A percentile compares a stretch with the other conserved stretches of the same genome.
Evolutionary conservation across 2,113 vertebrate genomes (phyloP).

Genomic region (Euleptes europaea): DNA sequence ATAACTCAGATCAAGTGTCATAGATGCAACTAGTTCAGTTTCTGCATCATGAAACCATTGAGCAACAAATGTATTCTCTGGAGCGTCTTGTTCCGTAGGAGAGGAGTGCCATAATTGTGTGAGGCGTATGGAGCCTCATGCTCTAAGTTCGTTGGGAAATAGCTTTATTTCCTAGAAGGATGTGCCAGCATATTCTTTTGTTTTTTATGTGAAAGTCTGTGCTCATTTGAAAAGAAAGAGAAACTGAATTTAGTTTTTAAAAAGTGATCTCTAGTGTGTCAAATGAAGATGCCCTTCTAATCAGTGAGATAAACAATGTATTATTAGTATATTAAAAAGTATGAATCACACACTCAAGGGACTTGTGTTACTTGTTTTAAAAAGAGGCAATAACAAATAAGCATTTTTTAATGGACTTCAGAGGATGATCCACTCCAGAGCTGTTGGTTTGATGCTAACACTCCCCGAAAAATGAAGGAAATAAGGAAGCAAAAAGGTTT

Average conservation of each 20-base stretch:
- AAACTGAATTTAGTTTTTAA: not conserved
- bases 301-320: slow-evolving; percentile 39
- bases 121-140: slow-evolving; percentile 24
- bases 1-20: slow-evolving; percentile 52
- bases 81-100: slow-evolving; percentile 39
- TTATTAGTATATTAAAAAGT: slow-evolving; percentile 52
- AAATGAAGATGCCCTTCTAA: slow-evolving; percentile 52
- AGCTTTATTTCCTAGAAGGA: slow-evolving; percentile 46
- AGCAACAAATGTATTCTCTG: slow-evolving; percentile 26
- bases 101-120: slow-evolving; percentile 46
- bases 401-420: not conserved
- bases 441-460: not conserved
- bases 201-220: slow-evolving; percentile 40
- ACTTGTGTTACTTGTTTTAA: slow-evolving; percentile 19
- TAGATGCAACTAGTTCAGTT: slow-evolving; percentile 45
- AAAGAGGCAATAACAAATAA: slow-evolving; percentile 25
- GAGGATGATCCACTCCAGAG: not conserved
- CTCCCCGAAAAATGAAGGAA: not conserved
- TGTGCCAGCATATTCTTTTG: slow-evolving; percentile 31
- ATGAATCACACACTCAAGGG: slow-evolving; percentile 20
- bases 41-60: slow-evolving; percentile 49
- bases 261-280: slow-evolving; percentile 48
- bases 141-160: slow-evolving; percentile 35
- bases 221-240: slow-evolving; percentile 26
- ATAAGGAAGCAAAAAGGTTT: not conserved